Conservation (phyloP, 2,888 invertebrate genomes). For the Abscondita cerata region DNA sequence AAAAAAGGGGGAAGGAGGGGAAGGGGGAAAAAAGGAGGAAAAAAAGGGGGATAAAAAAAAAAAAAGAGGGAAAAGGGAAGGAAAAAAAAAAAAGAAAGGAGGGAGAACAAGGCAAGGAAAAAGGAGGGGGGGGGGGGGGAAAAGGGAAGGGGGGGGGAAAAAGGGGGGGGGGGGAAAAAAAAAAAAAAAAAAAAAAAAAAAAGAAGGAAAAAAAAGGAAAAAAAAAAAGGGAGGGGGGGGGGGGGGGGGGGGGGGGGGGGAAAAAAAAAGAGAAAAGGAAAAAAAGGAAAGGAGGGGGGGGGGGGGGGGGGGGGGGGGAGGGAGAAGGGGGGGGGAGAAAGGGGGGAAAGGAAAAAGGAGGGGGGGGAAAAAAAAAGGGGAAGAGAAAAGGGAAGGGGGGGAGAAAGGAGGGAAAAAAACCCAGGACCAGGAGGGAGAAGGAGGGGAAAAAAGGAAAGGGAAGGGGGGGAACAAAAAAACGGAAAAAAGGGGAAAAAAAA, state of each 20-base stretch:
- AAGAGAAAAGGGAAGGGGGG: background rate
- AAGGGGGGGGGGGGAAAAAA: background rate
- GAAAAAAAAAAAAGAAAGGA: background rate
- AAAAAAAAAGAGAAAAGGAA: background rate
- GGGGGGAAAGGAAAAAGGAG: background rate
- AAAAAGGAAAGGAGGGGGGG: background rate
- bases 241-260: background rate
- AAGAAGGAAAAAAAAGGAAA: background rate
- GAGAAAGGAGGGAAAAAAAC: background rate
- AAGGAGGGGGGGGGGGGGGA: background rate
- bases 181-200: background rate
- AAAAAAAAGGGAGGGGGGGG: background rate
- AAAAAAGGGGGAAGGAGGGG: background rate
- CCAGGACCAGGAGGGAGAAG: background rate
- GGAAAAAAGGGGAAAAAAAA: background rate
- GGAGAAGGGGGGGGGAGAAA: background rate
- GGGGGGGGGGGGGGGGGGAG: background rate
- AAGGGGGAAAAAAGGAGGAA: background rate
- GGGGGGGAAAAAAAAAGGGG: background rate
- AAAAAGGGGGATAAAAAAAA: background rate
- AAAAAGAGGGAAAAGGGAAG: background rate
- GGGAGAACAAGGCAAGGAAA: background rate
- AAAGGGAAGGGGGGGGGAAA: background rate
- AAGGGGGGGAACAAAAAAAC: background rate
- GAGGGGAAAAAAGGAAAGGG: background rate